Base-by-base conservation (phyloP, 1,140 invertebrate species). In the Agrilus planipennis region DNA sequence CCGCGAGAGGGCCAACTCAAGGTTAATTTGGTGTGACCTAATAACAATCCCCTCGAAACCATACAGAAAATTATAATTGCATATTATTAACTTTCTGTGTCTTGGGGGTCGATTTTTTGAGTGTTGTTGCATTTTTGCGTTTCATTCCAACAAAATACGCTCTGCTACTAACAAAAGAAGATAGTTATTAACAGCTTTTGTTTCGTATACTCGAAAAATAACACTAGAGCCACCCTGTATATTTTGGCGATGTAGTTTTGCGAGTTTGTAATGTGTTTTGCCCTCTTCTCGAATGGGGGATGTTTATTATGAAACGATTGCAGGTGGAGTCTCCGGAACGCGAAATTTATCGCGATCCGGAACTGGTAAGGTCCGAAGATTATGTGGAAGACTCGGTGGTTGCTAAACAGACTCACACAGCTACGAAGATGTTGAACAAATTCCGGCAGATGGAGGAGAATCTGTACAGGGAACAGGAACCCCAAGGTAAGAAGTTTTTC, bases 381-480 rank as follows among this genome's bases (percentile, higher is more conserved):
- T 62, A 70, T 2, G 66, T 73, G 23, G 65, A 67, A 42, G 66
- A 73, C 42, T 69, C 76, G 3, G 63, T 65, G 20, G 62, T 76
- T 25, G 69, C 78, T 1, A 68, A 70, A 38, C 63, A 71, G 52
- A 74, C 78, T 1, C 81, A 86, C 55, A 90, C 85, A 0, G 79
- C 88, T 0, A 77, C 76, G 5, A 79, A 81, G 49, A 89, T 91
- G 81, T 72, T 91, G 17, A 76, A 71, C 30, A 81, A 87, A 42
- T 93, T 92, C 70, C 74, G 85, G 10, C 81, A 88, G 62, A 76
- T 93, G 74, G 87, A 91, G 62, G 76, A 81, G 50, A 74, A 78
- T 40, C 67, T 70, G 10, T 58, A 65, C 22, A 70, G 71, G 41
- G 71, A 76, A 20, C 70, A 73, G 9, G 45, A 71, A 30, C 71